These are phyloP conservation scores for Pholis gunnellus DNA, from an alignment of 2,113 vertebrate genomes.

Conservation along the genomic window DNA sequence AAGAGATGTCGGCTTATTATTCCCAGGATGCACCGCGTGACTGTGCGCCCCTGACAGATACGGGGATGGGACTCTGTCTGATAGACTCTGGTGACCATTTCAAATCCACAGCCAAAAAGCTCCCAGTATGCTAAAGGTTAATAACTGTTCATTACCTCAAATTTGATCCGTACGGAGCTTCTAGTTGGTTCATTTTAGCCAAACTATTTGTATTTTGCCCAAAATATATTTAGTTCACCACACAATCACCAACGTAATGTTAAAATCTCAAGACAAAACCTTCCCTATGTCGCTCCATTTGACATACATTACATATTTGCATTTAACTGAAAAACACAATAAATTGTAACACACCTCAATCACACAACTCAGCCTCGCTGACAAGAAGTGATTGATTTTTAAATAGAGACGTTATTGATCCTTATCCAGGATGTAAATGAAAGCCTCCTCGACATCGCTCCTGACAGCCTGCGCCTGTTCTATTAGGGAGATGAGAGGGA, in stretches of 20 bases:
- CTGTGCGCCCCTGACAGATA: slow-evolving; percentile 48
- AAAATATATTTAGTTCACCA: neutral
- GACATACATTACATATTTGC: slow-evolving; percentile 22
- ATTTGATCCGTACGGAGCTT: neutral
- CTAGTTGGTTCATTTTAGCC: neutral
- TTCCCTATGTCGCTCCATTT: slow-evolving; percentile 1
- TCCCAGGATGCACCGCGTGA: slow-evolving; percentile 8
- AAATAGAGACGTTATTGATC: slow-evolving; percentile 73
- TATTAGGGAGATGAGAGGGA: slow-evolving; percentile 77
- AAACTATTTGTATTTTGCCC: neutral
- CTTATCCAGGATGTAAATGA: slow-evolving; percentile 73
- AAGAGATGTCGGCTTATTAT: slow-evolving; percentile 36
- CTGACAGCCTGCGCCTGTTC: slow-evolving; percentile 46
- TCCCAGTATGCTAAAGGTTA: neutral
- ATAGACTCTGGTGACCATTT: slow-evolving; percentile 43
- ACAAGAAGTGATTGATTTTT: slow-evolving; percentile 71
- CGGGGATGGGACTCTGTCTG: slow-evolving; percentile 18
- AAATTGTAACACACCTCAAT: slow-evolving; percentile 20
- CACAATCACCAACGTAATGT: neutral
- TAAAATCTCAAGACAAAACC: neutral
- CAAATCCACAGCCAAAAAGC: slow-evolving; percentile 19
- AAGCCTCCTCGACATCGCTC: slow-evolving; percentile 59
- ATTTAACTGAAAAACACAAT: slow-evolving; percentile 5
- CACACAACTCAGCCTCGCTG: slow-evolving; percentile 41
- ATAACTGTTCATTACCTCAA: slow-evolving; percentile 19